Conservation (phyloP, 2,797 vertebrate species). For the Urosaurus nigricauda region DNA sequence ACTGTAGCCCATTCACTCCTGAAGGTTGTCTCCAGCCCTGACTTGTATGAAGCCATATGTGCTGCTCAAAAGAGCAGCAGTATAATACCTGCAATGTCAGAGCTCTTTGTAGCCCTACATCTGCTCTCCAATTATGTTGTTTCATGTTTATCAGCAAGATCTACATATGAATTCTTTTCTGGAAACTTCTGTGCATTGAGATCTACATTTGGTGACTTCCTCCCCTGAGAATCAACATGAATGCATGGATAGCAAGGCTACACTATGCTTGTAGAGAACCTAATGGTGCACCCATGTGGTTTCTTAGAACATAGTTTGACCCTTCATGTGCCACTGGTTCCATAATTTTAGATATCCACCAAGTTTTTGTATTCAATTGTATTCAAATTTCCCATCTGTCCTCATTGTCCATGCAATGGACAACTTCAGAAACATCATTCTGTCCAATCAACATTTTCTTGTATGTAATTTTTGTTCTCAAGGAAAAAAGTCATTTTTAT, state of each 20-base stretch:
- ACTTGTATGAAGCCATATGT: too few species aligned
- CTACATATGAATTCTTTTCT: neutral
- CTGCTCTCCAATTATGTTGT: too few species aligned
- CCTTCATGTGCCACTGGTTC: neutral
- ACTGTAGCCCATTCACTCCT: too few species aligned
- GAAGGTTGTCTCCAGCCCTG: too few species aligned
- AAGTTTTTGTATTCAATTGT: neutral
- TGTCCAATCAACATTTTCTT: conserved; percentile 26
- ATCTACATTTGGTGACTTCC: neutral
- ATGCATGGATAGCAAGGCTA: neutral
- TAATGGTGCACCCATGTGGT: neutral
- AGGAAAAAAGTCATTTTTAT: conserved; percentile 12
- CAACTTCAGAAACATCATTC: conserved; percentile 53
- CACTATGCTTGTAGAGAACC: neutral
- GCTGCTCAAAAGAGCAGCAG: too few species aligned
- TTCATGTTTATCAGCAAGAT: too few species aligned
- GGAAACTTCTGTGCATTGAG: neutral
- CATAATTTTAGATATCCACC: neutral
- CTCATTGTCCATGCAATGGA: neutral
- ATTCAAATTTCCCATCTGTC: neutral
- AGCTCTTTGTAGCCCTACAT: too few species aligned
- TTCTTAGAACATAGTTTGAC: neutral
- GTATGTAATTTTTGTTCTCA: neutral
- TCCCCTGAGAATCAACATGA: neutral
- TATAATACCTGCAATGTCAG: too few species aligned